Percentiles rank a stretch among this genome's conserved stretches.
Evolutionary conservation across 2,888 invertebrate species (phyloP).

Genomic region (Stenodema calcarata): DNA sequence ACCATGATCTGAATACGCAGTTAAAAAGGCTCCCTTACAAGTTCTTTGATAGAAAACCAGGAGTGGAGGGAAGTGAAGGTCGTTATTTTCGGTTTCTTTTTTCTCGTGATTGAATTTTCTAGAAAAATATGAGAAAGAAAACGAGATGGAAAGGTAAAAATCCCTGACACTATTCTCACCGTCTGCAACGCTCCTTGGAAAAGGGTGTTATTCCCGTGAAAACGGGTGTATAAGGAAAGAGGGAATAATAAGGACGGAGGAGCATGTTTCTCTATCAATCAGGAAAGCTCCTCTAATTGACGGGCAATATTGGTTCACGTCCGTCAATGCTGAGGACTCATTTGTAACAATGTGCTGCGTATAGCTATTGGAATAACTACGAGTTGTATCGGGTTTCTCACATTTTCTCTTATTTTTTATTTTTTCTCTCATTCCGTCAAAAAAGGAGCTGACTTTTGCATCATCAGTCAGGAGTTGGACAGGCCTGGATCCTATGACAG

Average conservation of each 20-base stretch:
- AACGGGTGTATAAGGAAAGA: background rate
- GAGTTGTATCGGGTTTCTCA: too few species aligned
- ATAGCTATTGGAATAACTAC: too few species aligned
- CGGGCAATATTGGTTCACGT: background rate
- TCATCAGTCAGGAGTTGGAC: too few species aligned
- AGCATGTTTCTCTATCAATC: background rate
- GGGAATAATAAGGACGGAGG: background rate
- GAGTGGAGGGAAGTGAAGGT: background rate
- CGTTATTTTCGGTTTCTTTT: background rate
- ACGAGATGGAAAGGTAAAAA: background rate
- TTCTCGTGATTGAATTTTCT: background rate
- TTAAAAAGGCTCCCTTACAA: background rate
- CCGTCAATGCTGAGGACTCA: background rate
- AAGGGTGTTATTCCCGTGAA: background rate
- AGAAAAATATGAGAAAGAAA: background rate
- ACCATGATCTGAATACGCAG: background rate
- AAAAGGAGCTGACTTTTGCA: too few species aligned
- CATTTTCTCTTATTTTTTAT: too few species aligned
- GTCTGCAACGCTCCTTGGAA: background rate
- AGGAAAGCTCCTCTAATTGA: background rate
- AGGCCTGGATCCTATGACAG: too few species aligned
- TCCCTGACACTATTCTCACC: background rate
- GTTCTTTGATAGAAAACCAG: slow-evolving; percentile 1
- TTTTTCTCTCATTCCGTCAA: too few species aligned
- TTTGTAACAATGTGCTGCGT: too few species aligned